Conservation (phyloP, 2,113 vertebrate genomes). For the Acrocephalus arundinaceus region DNA sequence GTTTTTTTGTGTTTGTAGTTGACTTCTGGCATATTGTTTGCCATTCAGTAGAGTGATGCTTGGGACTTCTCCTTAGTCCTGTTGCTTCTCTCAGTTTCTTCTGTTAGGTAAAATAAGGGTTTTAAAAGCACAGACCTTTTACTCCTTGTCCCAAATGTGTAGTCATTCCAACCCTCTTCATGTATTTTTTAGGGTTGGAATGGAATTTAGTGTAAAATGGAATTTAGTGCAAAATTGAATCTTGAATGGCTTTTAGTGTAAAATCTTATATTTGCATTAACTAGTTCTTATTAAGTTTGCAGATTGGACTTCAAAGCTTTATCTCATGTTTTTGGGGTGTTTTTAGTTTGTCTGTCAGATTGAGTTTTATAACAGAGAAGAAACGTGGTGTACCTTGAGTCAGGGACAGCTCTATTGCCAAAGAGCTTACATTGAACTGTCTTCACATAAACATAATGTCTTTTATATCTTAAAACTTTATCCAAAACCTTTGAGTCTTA, state of each 20-base stretch:
- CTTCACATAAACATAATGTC: not conserved
- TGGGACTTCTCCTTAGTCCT: not conserved
- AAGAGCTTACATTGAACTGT: not conserved
- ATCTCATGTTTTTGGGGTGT: fast-evolving
- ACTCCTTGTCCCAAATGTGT: not conserved
- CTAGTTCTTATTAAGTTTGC: not conserved
- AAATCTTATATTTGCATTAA: not conserved
- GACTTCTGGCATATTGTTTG: not conserved
- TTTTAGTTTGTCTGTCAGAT: not conserved
- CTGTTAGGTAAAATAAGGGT: not conserved
- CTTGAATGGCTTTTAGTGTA: not conserved
- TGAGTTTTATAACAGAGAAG: not conserved
- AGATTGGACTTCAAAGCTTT: not conserved
- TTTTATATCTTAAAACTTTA: not conserved
- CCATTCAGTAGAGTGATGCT: not conserved
- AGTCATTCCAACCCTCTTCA: not conserved
- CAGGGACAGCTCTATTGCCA: not conserved
- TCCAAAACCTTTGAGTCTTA: not conserved
- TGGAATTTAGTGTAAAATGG: not conserved
- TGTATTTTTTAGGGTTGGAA: not conserved
- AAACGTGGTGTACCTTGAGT: not conserved
- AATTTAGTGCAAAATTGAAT: not conserved
- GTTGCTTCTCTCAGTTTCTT: not conserved
- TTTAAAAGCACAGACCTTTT: not conserved
- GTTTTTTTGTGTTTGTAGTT: not conserved